A percentile compares a stretch with the other conserved stretches of the same genome.
Evolutionary conservation across 2,113 vertebrate genomes (phyloP).

Genomic region (Megaptera novaeangliae): DNA sequence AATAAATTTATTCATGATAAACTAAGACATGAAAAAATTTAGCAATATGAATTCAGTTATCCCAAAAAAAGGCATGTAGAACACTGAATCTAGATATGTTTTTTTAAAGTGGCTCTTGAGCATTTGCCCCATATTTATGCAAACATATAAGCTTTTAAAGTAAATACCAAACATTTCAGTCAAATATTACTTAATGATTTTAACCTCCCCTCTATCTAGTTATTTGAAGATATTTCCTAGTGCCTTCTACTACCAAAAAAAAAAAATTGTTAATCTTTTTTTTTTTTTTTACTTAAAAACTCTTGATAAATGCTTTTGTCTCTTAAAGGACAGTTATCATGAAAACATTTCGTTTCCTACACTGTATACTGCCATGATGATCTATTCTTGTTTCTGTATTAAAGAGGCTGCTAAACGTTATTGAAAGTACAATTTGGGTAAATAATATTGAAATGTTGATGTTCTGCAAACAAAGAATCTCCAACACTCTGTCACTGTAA

Average conservation of each 20-base stretch:
- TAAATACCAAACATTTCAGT: neutral
- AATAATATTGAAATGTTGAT: constrained; percentile 63
- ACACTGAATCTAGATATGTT: neutral
- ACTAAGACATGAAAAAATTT: neutral
- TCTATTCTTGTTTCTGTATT: neutral
- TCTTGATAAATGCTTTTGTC: neutral
- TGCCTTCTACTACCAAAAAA: neutral
- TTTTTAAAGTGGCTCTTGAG: neutral
- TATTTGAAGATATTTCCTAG: neutral
- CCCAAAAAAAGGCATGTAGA: neutral
- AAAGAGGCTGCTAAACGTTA: constrained; percentile 41
- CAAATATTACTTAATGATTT: neutral
- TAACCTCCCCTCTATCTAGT: neutral
- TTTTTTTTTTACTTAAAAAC: neutral
- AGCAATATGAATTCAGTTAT: neutral
- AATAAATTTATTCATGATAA: neutral
- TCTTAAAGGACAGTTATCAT: neutral
- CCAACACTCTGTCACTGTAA: constrained; percentile 46
- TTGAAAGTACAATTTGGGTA: constrained; percentile 19
- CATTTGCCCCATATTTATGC: neutral
- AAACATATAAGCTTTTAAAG: neutral
- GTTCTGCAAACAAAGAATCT: constrained; percentile 69
- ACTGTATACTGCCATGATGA: neutral
- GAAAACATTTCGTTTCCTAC: constrained; percentile 25
- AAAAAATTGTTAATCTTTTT: neutral